Conservation (phyloP, 1,140 invertebrate genomes). For the Saccostrea cuccullata region DNA sequence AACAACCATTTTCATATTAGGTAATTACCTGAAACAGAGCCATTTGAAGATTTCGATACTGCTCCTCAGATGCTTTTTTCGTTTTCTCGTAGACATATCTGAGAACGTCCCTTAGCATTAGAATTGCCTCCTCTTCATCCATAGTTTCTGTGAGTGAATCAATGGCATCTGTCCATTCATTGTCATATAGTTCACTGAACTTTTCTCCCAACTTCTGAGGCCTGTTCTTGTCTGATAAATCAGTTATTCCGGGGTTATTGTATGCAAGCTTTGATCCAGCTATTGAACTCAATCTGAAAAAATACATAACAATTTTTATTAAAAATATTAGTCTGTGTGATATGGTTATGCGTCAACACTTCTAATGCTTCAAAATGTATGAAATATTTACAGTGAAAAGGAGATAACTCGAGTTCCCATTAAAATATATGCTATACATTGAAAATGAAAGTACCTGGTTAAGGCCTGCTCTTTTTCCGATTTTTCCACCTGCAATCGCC, state of each 20-base stretch:
- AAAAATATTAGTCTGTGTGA: not conserved
- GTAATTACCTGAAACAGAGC: not conserved
- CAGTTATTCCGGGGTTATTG: slow-evolving; percentile 35
- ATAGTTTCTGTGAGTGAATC: not conserved
- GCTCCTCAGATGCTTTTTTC: not conserved
- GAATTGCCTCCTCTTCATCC: not conserved
- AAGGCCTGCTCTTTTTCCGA: not conserved
- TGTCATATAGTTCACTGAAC: slow-evolving; percentile 36
- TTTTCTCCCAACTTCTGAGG: slow-evolving; percentile 35
- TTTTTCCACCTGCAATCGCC: not conserved
- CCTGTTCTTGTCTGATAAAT: slow-evolving; percentile 11
- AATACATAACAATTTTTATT: no score
- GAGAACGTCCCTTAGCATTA: not conserved
- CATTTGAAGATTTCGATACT: not conserved
- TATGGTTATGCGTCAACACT: no score
- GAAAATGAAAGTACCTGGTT: not conserved
- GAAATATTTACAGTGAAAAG: no score
- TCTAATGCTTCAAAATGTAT: no score
- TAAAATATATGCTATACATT: not conserved
- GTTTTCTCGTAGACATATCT: not conserved
- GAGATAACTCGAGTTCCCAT: no score
- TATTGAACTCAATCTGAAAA: slow-evolving; percentile 28
- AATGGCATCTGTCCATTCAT: slow-evolving; percentile 40
- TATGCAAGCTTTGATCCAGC: slow-evolving; percentile 19
- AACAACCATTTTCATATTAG: no score